Evolutionary conservation across 2,113 vertebrate species (phyloP), one percentile per base, ranked within the genome.

Genomic region (Tetrax tetrax): DNA sequence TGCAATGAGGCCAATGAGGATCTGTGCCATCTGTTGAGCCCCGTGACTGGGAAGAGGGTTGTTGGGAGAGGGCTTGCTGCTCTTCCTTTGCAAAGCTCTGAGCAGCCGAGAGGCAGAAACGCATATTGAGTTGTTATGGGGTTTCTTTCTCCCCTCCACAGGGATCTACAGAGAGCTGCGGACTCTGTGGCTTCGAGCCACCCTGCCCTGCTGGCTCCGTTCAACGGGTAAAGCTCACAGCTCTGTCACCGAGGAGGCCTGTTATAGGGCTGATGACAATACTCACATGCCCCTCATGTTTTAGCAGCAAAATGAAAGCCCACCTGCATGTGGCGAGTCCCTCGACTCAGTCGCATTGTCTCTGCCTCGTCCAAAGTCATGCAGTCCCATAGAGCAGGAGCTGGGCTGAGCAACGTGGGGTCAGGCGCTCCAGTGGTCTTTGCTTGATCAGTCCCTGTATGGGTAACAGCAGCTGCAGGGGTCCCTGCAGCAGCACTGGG

Each of bases 141-240:
- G 35, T 22, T 83, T 92, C 69, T 92, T 82, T 96, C 72, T 92
- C 56, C 70, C 27, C 19, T 91, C 35, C 45, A 60, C 93, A 97
- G 97, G 47, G 23, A 87, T 48, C 93, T 82, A 3, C 35, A 2
- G 87, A 63, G 23, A 94, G 71, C 43, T 99, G 99, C 14, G 98
- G 98, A 61, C 19, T 12, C 61, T 99, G 99, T 78, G 1, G 51
- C 4, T 29, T 24, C 0, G 85, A 96, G 66, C 98, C 97, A 7
- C 3, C 51, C 59, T 99, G 99, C 89, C 96, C 97, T 70, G 24
- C 70, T 37, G 95, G 94, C 80, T 94, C 97, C 4, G 0, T 43
- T 3, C 93, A 98, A 90, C 90, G 29, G 77, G 99, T 99, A 97
- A 98, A 85, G 63, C 59, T 90, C 74, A 23, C 66, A 82, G 65